Base-by-base conservation (phyloP, 2,797 vertebrate species). In the Adelosebastes latens region DNA sequence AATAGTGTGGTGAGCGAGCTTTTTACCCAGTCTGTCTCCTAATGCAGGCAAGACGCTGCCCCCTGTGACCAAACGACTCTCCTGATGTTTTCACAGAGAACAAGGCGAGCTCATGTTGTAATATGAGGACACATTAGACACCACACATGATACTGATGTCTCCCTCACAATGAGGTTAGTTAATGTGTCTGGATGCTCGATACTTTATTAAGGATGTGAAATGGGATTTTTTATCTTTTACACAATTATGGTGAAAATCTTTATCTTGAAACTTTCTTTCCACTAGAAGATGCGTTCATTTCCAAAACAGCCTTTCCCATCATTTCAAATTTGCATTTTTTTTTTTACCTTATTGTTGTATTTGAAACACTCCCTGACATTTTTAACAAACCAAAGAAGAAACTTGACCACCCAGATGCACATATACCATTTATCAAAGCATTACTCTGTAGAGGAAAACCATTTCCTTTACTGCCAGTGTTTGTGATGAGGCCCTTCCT, bases 1-100 rank as follows among this genome's bases (percentile, higher is more conserved):
- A 91, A 93, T 92, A 92, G 85, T 86, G 85, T 78, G 77, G 78
- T 58, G 75, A 93, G 91, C 46, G 36, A 74, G 81, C 91, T 90
- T 89, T 89, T 91, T 88, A 75, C 60, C 69, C 74, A 10, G 75
- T 69, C 81, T 73, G 60, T 75, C 79, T 89, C 70, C 88, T 83
- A 90, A 87, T 83, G 82, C 76, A 82, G 78, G 75, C 81, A 81
- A 89, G 88, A 91, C 58, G 69, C 90, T 89, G 90, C 92, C 91
- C 90, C 91, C 61, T 83, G 89, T 90, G 87, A 92, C 83, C 80
- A 69, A 82, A 83, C 27, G 16, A 59, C 77, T 88, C 86, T 83
- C 72, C n/a, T 90, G 75, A 80, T 90, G 79, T 74, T 87, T 83
- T 83, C 81, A 77, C 24, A 63, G 64, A 61, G 61, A 24, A 49